phyloP scores from a whole-genome alignment of 2,888 invertebrate genomes.

The Melikaiella ostensackeni region DNA sequence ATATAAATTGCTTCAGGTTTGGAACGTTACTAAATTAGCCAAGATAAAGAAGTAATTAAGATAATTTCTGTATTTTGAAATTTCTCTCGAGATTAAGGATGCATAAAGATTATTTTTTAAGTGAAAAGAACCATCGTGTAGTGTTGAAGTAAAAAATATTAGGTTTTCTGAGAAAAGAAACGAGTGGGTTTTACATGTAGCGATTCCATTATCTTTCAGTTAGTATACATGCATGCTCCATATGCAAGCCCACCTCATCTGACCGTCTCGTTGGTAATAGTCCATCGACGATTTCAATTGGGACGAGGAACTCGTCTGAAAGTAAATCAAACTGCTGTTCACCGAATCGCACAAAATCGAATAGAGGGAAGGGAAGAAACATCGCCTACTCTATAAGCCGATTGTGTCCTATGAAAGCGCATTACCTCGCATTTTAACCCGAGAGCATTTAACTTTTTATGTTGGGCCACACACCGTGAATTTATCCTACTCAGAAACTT shows the following conservation, averaged over 20 bases:
- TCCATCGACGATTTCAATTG: constrained; percentile 48
- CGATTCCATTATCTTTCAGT: background rate
- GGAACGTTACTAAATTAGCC: background rate
- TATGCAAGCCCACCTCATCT: constrained; percentile 16
- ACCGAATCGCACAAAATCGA: constrained; percentile 50
- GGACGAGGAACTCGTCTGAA: constrained; percentile 51
- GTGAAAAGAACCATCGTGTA: background rate
- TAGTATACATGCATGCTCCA: constrained; percentile 3
- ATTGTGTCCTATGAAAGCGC: constrained; percentile 35
- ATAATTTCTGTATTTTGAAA: background rate
- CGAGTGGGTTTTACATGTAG: constrained; percentile 42
- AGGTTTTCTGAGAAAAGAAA: background rate
- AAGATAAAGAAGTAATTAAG: background rate
- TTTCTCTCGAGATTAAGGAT: background rate
- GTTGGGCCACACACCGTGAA: constrained; percentile 1
- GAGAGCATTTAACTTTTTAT: constrained; percentile 29
- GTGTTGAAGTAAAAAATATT: background rate
- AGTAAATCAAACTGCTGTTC: constrained; percentile 54
- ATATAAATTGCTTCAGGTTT: background rate
- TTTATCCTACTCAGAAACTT: constrained; percentile 18
- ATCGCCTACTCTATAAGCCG: constrained; percentile 42
- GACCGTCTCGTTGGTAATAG: constrained; percentile 32
- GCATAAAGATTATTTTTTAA: background rate
- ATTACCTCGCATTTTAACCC: constrained; percentile 23
- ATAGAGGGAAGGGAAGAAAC: constrained; percentile 37